Percentiles rank a stretch among this genome's conserved stretches.
Evolutionary conservation across 2,113 vertebrate species (phyloP).

Genomic region (Psettodes erumei): DNA sequence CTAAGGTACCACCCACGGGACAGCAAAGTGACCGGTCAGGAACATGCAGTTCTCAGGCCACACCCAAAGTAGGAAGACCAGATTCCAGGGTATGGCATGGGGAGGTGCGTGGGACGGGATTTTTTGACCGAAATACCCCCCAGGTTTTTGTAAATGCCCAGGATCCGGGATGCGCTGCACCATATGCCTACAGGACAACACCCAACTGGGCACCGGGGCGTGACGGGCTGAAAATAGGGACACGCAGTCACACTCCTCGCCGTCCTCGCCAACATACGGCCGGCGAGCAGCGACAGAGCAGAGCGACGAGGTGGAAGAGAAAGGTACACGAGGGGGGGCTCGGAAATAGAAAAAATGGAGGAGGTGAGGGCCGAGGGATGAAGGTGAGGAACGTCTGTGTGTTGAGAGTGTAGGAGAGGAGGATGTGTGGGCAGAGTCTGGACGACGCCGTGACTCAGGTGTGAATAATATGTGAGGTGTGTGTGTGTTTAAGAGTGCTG

Average conservation of each 20-base stretch:
- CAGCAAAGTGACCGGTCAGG: constrained; percentile 43
- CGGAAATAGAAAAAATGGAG: constrained; percentile 63
- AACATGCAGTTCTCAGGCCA: constrained; percentile 43
- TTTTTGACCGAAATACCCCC: constrained; percentile 53
- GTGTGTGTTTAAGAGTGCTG: constrained; percentile 26
- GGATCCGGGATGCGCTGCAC: constrained; percentile 69
- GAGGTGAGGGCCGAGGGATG: constrained; percentile 38
- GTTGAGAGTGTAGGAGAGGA: constrained; percentile 52
- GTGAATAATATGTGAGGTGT: constrained; percentile 54
- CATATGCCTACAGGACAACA: constrained; percentile 81
- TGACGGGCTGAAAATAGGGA: constrained; percentile 76
- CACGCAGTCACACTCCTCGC: constrained; percentile 52
- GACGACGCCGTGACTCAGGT: constrained; percentile 63
- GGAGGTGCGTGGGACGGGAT: constrained; percentile 53
- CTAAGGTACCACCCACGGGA: constrained; percentile 35
- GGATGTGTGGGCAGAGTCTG: constrained; percentile 62
- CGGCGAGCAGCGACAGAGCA: constrained; percentile 31
- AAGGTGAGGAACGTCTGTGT: constrained; percentile 34
- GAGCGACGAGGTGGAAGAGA: constrained; percentile 47
- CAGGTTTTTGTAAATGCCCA: constrained; percentile 48
- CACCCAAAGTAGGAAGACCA: constrained; percentile 45
- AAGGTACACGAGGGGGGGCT: constrained; percentile 44
- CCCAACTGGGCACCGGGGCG: constrained; percentile 72
- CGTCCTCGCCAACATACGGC: constrained; percentile 57
- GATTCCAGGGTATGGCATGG: constrained; percentile 31